Conservation (phyloP, 2,888 invertebrate species). For the Zhengitettix transpicula region DNA sequence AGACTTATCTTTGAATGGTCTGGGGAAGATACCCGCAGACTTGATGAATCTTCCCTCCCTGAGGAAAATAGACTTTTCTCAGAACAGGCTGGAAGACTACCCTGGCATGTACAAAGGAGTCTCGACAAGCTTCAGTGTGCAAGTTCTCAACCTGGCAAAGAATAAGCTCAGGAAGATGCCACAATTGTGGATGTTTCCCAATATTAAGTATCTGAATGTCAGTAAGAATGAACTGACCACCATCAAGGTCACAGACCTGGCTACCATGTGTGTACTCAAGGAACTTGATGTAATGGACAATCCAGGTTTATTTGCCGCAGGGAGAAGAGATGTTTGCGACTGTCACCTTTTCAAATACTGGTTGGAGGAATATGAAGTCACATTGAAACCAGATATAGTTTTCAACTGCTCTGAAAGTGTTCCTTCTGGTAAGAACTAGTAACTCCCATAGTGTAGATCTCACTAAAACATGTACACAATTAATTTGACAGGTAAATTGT, state of each 20-base stretch:
- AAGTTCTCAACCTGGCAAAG: constrained; percentile 39
- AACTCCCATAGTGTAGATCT: no score
- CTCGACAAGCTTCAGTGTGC: constrained; percentile 41
- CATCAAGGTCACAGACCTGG: constrained; percentile 34
- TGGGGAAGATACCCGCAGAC: constrained; percentile 36
- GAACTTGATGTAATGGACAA: constrained; percentile 32
- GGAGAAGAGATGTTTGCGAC: neutral
- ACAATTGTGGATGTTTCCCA: constrained; percentile 39
- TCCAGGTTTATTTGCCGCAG: neutral
- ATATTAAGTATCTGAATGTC: constrained; percentile 40
- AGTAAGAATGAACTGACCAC: constrained; percentile 36
- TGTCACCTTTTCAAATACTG: neutral
- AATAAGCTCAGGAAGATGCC: constrained; percentile 42
- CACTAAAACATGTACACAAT: no score
- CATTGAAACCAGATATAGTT: neutral
- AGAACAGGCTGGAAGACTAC: neutral
- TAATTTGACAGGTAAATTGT: no score
- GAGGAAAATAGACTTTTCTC: neutral
- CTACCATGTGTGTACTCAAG: constrained; percentile 40
- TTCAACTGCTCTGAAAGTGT: neutral
- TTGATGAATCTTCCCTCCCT: neutral
- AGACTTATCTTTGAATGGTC: constrained; percentile 37
- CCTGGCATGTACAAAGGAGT: constrained; percentile 23
- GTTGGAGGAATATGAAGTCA: neutral
- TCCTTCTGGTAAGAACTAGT: no score